Evolutionary conservation across 2,113 vertebrate genomes (phyloP).

Genomic region (human): DNA sequence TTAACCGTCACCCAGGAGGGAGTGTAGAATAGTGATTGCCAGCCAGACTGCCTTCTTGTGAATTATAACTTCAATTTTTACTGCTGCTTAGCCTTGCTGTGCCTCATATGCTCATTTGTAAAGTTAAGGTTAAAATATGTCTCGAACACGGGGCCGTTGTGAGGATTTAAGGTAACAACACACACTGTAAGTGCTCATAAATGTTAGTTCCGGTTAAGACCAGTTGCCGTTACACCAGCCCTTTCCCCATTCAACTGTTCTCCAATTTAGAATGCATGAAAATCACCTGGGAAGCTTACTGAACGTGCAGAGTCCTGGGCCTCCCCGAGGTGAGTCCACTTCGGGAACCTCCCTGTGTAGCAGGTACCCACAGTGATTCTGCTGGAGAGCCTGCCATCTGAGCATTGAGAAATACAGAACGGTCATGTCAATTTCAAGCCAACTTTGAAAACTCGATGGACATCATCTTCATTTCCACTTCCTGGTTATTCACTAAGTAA

Average conservation of each 20-base stretch:
- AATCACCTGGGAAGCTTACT: not conserved
- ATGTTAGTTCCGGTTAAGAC: no score
- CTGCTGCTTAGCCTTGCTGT: rapidly evolving
- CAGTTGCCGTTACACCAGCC: rapidly evolving
- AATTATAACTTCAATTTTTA: not conserved
- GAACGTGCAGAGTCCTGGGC: no score
- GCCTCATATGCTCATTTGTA: rapidly evolving
- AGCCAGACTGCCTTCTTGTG: not conserved
- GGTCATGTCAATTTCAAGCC: not conserved
- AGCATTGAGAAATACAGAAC: not conserved
- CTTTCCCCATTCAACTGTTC: rapidly evolving
- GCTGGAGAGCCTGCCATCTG: not conserved
- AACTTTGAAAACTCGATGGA: not conserved
- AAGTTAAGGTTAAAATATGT: not conserved
- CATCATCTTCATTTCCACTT: not conserved
- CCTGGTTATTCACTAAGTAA: not conserved
- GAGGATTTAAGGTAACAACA: not conserved
- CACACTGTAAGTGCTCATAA: not conserved
- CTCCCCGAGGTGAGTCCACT: rapidly evolving
- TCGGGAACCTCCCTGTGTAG: no score
- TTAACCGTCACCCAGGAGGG: not conserved
- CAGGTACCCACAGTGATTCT: rapidly evolving
- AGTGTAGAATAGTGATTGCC: rapidly evolving
- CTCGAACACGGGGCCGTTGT: rapidly evolving
- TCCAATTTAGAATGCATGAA: rapidly evolving